Evolutionary conservation across 2,797 vertebrate genomes (phyloP), one percentile per base, ranked within the genome.

Genomic region (Sylvia borin): DNA sequence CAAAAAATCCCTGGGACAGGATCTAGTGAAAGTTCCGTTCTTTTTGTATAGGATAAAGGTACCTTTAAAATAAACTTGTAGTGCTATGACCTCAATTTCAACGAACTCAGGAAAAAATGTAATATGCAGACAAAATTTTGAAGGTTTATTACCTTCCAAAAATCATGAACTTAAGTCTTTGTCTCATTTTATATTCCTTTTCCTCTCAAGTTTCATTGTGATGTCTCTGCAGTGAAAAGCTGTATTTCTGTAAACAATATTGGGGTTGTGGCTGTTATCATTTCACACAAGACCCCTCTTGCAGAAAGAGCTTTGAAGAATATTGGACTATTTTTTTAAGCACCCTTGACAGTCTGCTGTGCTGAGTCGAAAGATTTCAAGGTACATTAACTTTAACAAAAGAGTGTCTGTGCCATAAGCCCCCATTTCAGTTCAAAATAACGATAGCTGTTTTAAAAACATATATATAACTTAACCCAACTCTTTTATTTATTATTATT

Each of bases 361-460:
- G 78, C 94, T 94, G 85, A 97, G 93, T 85, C 6, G 36, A 97
- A 97, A 95, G 90, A 93, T 96, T 96, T 96, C 93, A 97, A 91
- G 88, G 91, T 95, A 96, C 95, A 93, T 97, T 97, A 97, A 95
- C 92, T 96, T 92, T 88, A 96, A 96, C 94, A 94, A 97, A 97
- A 96, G 96, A 87, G 60, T 92, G 94, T 85, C 94, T 42, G 1
- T 93, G 91, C 57, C 79, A 88, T 92, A 95, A 97, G 73, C 66
- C 90, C 40, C 80, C 88, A 96, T 94, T 96, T 89, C 10, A 2
- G 93, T 89, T 90, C 67, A 92, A 93, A 96, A 85, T 95, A 87
- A 93, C 10, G 36, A 93, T 78, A 86, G 48, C 73, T 75, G 47
- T 74, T 96, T 92, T 94, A 90, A 92, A 92, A 94, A 87, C 36